A percentile compares a stretch with the other conserved stretches of the same genome.
phyloP scores from a whole-genome alignment of 2,113 vertebrate genomes.

The Actinemys pallida region DNA sequence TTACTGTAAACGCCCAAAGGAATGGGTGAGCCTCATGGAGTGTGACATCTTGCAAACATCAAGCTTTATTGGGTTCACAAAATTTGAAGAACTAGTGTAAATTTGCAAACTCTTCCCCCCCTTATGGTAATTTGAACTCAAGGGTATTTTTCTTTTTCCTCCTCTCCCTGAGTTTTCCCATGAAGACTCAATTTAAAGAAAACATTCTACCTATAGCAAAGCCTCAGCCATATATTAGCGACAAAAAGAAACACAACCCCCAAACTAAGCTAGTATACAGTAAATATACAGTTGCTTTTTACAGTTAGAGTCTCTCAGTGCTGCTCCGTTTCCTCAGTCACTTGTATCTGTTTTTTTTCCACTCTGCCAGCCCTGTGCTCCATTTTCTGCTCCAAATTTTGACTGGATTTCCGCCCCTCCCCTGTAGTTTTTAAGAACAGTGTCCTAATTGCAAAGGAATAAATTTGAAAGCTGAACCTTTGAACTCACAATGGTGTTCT shows the following conservation, averaged over 20 bases:
- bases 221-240: background rate
- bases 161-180: background rate
- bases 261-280: background rate
- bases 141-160: background rate
- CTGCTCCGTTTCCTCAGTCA: background rate
- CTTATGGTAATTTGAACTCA: background rate
- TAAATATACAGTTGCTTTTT: accelerated
- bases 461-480: background rate
- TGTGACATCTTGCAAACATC: background rate
- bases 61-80: background rate
- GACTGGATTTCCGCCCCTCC: background rate
- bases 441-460: background rate
- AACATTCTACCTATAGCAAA: background rate
- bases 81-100: background rate
- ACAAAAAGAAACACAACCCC: background rate
- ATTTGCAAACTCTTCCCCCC: background rate
- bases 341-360: background rate
- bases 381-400: background rate
- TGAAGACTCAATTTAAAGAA: background rate
- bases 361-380: accelerated
- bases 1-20: background rate
- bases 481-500: background rate
- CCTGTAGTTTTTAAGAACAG: background rate
- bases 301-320: background rate
- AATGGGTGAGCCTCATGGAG: background rate